phyloP scores from a whole-genome alignment of 53 echinoderm and acorn worm species.

The Echinometra lucunter region DNA sequence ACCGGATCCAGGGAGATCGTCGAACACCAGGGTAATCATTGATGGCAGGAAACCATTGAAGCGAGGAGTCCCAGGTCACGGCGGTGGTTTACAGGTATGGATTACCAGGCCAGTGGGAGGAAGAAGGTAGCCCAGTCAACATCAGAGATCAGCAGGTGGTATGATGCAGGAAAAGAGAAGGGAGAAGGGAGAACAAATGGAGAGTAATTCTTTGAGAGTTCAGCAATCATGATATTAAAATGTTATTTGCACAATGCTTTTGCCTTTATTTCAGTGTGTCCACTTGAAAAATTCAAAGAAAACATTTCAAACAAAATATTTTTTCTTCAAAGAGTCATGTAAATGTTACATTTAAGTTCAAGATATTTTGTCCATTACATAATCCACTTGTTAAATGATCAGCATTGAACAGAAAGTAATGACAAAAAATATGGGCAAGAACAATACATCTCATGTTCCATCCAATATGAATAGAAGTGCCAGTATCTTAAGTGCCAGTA shows the following conservation, averaged over 20 bases:
- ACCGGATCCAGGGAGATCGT: constrained; percentile 17
- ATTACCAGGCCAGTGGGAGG: constrained; percentile 48
- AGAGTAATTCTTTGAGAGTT: constrained; percentile 64
- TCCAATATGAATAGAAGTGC: too few relatives aligned
- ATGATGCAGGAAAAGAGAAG: background rate
- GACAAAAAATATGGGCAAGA: too few relatives aligned
- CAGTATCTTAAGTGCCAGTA: too few relatives aligned
- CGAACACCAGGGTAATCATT: background rate
- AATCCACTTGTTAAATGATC: too few relatives aligned
- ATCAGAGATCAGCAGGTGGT: constrained; percentile 24
- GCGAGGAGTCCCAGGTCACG: background rate
- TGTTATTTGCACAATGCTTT: background rate
- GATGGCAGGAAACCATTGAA: constrained; percentile 45
- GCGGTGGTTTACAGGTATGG: background rate
- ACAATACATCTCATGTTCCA: too few relatives aligned
- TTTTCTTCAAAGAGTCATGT: too few relatives aligned
- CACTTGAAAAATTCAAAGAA: background rate
- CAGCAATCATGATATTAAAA: background rate
- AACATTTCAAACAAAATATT: too few relatives aligned
- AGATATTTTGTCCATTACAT: too few relatives aligned
- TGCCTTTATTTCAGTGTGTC: too few relatives aligned
- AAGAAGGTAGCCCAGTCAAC: background rate
- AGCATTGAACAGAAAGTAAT: too few relatives aligned
- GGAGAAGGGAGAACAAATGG: constrained; percentile 54
- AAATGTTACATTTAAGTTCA: too few relatives aligned